Evolutionary conservation across 2,888 invertebrate species (phyloP).

Genomic region (Magallana nippona): DNA sequence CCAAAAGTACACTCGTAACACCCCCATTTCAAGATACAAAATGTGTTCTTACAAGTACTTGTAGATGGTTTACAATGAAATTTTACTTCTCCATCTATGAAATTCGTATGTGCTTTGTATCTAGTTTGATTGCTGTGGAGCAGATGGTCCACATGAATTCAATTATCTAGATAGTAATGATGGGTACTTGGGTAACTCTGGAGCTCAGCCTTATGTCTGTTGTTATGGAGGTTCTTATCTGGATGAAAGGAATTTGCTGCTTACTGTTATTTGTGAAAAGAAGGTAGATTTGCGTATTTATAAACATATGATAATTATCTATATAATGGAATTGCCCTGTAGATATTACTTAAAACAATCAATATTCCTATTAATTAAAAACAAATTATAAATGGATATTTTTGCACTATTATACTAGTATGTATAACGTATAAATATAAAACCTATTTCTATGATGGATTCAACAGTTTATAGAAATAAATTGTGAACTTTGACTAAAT

Average conservation of each 20-base stretch:
- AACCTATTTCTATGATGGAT: too few relatives aligned
- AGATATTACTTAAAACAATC: too few relatives aligned
- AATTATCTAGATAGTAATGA: neutral
- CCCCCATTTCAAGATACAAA: neutral
- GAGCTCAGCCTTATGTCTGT: neutral
- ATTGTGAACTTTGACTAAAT: too few relatives aligned
- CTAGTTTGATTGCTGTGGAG: conserved; percentile 22
- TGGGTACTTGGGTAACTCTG: neutral
- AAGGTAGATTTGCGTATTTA: neutral
- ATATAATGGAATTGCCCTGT: too few relatives aligned
- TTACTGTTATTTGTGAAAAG: neutral
- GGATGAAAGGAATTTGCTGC: neutral
- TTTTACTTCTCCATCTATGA: neutral
- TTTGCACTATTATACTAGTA: too few relatives aligned
- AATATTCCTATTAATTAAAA: too few relatives aligned
- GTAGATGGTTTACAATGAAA: neutral
- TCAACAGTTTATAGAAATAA: too few relatives aligned
- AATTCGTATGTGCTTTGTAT: neutral
- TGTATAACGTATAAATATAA: too few relatives aligned
- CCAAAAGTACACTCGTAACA: too few relatives aligned
- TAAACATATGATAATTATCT: too few relatives aligned
- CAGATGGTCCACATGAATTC: neutral
- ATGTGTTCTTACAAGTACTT: too few relatives aligned
- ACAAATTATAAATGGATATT: too few relatives aligned
- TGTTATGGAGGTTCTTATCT: neutral